Conservation (phyloP, 2,888 invertebrate genomes). For the Doris montereyensis region DNA sequence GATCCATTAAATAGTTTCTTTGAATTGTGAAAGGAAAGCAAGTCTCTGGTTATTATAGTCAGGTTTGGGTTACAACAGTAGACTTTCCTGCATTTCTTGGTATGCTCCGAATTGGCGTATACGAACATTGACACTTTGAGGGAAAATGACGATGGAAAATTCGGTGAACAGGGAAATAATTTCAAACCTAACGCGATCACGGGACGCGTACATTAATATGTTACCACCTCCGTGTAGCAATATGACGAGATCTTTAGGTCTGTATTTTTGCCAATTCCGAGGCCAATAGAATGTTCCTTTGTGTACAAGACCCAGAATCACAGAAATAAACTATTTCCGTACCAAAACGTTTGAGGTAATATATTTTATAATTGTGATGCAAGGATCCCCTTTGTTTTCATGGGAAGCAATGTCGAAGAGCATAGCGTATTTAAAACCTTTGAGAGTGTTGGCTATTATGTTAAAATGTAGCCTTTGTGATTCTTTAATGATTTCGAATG, state of each 20-base stretch:
- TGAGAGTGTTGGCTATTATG: background rate
- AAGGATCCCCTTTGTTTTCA: conserved; percentile 51
- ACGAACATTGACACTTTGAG: conserved; percentile 45
- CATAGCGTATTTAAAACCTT: conserved; percentile 38
- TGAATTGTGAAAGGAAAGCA: conserved; percentile 29
- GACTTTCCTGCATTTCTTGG: too few relatives aligned
- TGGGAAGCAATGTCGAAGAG: conserved; percentile 45
- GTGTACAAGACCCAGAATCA: too few relatives aligned
- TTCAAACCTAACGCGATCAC: conserved; percentile 16
- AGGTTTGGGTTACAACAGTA: conserved; percentile 37
- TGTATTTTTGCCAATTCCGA: background rate
- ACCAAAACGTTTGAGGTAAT: too few relatives aligned
- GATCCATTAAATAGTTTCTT: conserved; percentile 30
- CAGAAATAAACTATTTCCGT: too few relatives aligned
- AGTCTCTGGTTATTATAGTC: conserved; percentile 41
- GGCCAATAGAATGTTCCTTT: too few relatives aligned
- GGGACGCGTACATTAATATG: conserved; percentile 36
- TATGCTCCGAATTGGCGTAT: too few relatives aligned
- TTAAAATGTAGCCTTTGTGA: conserved; percentile 14
- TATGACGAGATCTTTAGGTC: conserved; percentile 40
- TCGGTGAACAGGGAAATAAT: conserved; percentile 32
- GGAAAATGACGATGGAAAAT: conserved; percentile 35
- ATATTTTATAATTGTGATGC: conserved; percentile 46
- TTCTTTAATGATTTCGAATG: background rate
- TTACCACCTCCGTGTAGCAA: conserved; percentile 51